Conservation (phyloP, 92 coral and sea anemone species). For the Zoanthus gigantus region DNA sequence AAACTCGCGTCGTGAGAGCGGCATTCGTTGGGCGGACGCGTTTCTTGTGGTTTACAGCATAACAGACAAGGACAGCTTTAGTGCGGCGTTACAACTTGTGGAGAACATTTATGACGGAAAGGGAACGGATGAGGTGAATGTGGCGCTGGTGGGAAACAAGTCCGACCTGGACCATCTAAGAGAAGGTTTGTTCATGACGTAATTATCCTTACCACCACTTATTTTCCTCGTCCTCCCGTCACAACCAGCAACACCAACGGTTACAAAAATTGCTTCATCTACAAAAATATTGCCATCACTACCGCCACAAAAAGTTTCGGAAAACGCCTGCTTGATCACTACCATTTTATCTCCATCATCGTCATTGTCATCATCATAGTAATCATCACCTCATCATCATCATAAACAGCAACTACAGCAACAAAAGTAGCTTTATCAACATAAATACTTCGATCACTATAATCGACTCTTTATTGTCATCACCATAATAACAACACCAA, state of each 20-base stretch:
- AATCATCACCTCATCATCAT: background rate
- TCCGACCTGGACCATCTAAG: slow-evolving; percentile 92
- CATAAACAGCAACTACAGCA: background rate
- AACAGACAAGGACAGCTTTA: slow-evolving; percentile 95
- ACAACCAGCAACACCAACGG: background rate
- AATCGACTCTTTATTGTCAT: background rate
- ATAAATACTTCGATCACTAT: background rate
- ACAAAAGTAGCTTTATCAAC: background rate
- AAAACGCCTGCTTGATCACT: background rate
- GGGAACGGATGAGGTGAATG: slow-evolving; percentile 93
- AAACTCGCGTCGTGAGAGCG: slow-evolving; percentile 51
- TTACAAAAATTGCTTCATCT: background rate
- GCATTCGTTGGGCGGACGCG: slow-evolving; percentile 96
- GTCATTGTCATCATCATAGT: background rate
- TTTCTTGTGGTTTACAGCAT: slow-evolving; percentile 97
- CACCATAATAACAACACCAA: background rate
- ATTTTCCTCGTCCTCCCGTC: background rate
- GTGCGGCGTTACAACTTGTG: slow-evolving; percentile 87
- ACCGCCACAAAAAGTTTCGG: background rate
- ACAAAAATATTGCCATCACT: background rate
- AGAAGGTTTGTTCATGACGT: slow-evolving; percentile 63
- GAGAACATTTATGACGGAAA: slow-evolving; percentile 90
- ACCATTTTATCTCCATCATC: background rate
- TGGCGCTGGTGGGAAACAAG: slow-evolving; percentile 95
- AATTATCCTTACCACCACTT: background rate